A percentile compares a stretch with the other conserved stretches of the same genome.
These are phyloP conservation scores for Petrolisthes manimaculis DNA, from an alignment of 2,888 invertebrate species.

Conservation along the genomic window DNA sequence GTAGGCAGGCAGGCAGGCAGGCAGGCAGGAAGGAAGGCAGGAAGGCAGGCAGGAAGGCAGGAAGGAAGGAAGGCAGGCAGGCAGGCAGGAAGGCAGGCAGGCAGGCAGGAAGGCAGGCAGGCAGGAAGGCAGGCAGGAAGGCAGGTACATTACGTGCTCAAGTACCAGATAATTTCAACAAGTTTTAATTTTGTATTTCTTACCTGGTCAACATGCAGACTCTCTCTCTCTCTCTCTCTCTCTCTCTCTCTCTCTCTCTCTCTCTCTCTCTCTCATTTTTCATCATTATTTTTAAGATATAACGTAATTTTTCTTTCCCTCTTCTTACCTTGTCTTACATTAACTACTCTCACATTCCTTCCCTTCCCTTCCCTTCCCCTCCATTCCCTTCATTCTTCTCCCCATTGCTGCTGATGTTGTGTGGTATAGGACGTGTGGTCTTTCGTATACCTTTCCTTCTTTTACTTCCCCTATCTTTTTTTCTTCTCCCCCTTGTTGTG, in stretches of 20 bases:
- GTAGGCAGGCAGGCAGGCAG: neutral
- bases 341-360: too few species aligned
- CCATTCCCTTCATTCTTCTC: too few species aligned
- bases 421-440: too few species aligned
- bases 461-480: neutral
- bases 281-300: neutral
- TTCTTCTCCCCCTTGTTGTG: neutral
- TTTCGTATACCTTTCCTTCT: too few species aligned
- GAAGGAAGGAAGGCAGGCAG: neutral
- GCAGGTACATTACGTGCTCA: neutral
- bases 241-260: slow-evolving; percentile 3
- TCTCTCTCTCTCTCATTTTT: neutral
- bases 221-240: slow-evolving; percentile 15
- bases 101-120: neutral
- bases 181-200: neutral
- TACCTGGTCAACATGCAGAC: neutral
- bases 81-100: neutral
- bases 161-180: too few species aligned
- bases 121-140: neutral
- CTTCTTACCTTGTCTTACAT: too few species aligned
- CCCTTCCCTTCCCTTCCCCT: neutral
- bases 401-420: too few species aligned
- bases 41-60: neutral
- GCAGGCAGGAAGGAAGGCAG: neutral
- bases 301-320: too few species aligned